Evolutionary conservation across 2,888 invertebrate species (phyloP).

Genomic region (Laspeyria flexula): DNA sequence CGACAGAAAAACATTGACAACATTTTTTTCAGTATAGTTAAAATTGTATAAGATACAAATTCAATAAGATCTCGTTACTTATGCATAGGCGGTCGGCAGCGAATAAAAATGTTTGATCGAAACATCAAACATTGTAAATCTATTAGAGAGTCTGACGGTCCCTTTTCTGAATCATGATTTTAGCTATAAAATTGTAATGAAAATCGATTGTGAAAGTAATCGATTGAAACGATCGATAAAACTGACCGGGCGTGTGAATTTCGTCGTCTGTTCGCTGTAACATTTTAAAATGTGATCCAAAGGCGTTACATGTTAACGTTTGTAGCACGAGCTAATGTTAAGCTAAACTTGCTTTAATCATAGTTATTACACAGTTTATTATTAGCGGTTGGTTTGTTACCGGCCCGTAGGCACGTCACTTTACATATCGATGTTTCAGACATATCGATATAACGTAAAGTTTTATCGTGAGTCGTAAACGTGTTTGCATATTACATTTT

Average conservation of each 20-base stretch:
- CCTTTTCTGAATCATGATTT: neutral
- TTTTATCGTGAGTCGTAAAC: constrained; percentile 37
- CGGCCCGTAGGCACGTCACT: constrained; percentile 44
- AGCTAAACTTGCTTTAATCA: constrained; percentile 69
- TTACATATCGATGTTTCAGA: constrained; percentile 39
- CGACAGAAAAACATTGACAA: no score
- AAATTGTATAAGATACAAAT: no score
- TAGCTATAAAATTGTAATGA: constrained; percentile 40
- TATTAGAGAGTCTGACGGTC: no score
- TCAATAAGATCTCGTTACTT: no score
- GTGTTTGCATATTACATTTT: constrained; percentile 37
- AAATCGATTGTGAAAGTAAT: constrained; percentile 56
- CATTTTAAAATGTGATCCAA: constrained; percentile 49
- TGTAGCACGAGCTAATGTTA: constrained; percentile 68
- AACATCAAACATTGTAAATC: no score
- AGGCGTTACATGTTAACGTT: constrained; percentile 50
- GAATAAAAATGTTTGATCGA: no score
- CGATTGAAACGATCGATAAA: constrained; percentile 53
- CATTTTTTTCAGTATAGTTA: no score
- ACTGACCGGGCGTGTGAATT: constrained; percentile 50
- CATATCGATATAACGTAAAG: constrained; percentile 14
- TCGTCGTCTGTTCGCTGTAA: constrained; percentile 50
- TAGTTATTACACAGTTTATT: constrained; percentile 68
- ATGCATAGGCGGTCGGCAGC: no score
- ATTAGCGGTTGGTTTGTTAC: constrained; percentile 56